Percentiles rank a stretch among this genome's conserved stretches.
phyloP scores from a whole-genome alignment of 2,113 vertebrate species.

The Xiphophorus couchianus region DNA sequence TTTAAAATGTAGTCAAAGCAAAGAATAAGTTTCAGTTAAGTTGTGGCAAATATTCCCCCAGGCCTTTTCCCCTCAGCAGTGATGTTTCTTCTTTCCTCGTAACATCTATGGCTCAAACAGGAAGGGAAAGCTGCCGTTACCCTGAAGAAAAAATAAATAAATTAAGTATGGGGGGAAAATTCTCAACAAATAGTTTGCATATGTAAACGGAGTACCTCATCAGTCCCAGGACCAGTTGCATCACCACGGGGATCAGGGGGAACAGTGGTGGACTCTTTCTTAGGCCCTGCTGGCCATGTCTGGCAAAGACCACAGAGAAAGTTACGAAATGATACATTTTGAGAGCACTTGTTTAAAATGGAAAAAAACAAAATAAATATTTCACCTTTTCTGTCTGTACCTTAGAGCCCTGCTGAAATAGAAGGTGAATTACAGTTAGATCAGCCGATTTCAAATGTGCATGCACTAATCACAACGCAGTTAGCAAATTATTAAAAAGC shows the following conservation, averaged over 20 bases:
- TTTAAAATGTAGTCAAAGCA: constrained; percentile 36
- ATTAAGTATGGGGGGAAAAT: background rate
- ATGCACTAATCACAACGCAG: background rate
- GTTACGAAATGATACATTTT: background rate
- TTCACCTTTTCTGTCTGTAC: constrained; percentile 62
- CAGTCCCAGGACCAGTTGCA: constrained; percentile 64
- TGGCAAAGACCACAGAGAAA: constrained; percentile 10
- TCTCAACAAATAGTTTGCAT: background rate
- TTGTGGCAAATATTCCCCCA: constrained; percentile 6
- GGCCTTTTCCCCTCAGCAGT: background rate
- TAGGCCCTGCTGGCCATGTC: constrained; percentile 59
- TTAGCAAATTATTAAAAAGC: background rate
- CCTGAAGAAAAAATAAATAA: constrained; percentile 60
- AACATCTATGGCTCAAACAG: constrained; percentile 73
- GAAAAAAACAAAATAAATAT: background rate
- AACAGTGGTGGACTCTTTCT: constrained; percentile 57
- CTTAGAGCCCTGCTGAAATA: constrained; percentile 58
- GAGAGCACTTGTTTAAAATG: background rate
- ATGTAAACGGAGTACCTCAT: constrained; percentile 59
- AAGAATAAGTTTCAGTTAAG: background rate
- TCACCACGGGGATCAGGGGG: constrained; percentile 77
- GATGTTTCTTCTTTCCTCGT: constrained; percentile 1
- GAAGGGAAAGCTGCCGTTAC: constrained; percentile 72
- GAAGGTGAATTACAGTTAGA: background rate
- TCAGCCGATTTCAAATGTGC: background rate